Evolutionary conservation across 1,140 invertebrate species (phyloP), one percentile per base, ranked within the genome.

Genomic region (Helicoverpa zea): DNA sequence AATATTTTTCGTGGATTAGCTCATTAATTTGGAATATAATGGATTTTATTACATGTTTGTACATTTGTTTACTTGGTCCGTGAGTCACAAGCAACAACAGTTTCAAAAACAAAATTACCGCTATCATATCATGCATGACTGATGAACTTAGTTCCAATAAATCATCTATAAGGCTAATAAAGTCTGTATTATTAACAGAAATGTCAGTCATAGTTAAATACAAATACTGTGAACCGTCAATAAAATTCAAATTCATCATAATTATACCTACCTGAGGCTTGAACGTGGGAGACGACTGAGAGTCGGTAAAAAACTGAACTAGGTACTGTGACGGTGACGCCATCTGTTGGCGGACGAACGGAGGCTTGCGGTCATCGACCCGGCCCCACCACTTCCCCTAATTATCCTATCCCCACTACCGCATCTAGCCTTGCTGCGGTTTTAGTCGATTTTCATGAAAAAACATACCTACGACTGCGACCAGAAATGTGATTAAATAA

Each of bases 341-440:
- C 84, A 85, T 74, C 68, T 56, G 77, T 79, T 74, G 80, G 72
- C 52, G 74, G 66, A 72, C 66, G 30, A 52, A 29, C 70, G 80
- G 79, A 88, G 83, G 77, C 84, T 86, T 76, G 70, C 79, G 84
- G 83, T 88, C 86, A 88, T 86, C 81, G 85, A 81, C 80, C 85
- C 61, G 74, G 76, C 83, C 82, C 80, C 82, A 81, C 85, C 83
- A 76, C 84, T 75, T 81, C 86, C 84, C 84, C 83, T 91, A 91
- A 92, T 91, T 90, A 89, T 86, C 88, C 81, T 80, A 54, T 81
- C 84, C 85, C 81, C 86, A 35, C 84, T 74, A 74, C 82, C 35
- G 52, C 66, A 54, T 77, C 83, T 82, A 87, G 84, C 79, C 43
- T 79, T 56, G 63, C 78, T 88, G 89, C 87, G 89, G 87, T 87